phyloP scores from a whole-genome alignment of 37 sponge, comb jelly and placozoan species.

The Oopsacas minuta region DNA sequence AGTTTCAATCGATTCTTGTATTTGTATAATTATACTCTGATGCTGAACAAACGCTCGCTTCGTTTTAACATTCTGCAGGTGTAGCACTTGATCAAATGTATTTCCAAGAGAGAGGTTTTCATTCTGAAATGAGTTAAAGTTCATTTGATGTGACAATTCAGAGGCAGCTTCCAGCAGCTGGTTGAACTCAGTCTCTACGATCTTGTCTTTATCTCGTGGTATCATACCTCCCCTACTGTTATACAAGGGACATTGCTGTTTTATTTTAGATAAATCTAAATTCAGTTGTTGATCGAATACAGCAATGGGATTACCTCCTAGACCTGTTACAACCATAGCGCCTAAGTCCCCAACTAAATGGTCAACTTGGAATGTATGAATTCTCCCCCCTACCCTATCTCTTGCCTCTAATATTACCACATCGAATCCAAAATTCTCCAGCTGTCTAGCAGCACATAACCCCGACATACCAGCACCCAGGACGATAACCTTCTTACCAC shows the following conservation, averaged over 20 bases:
- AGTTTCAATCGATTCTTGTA: background rate
- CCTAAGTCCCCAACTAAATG: conserved; percentile 83
- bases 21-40: background rate
- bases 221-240: conserved; percentile 74
- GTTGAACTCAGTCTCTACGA: conserved; percentile 94
- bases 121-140: conserved; percentile 75
- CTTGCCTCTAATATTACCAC: conserved; percentile 84
- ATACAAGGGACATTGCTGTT: conserved; percentile 88
- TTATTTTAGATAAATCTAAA: conserved; percentile 76
- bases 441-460: conserved; percentile 85
- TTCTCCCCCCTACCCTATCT: conserved; percentile 85
- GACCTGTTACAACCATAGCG: conserved; percentile 97
- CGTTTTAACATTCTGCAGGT: background rate
- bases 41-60: background rate
- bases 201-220: conserved; percentile 74
- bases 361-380: conserved; percentile 71
- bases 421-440: conserved; percentile 80
- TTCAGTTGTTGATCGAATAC: conserved; percentile 66
- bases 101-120: conserved; percentile 84
- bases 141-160: conserved; percentile 86
- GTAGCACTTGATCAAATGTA: conserved; percentile 37
- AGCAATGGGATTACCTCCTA: conserved; percentile 95
- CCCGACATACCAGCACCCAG: conserved; percentile 91
- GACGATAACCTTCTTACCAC: conserved; percentile 61
- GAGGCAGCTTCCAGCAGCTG: conserved; percentile 86